These are phyloP conservation scores for Semotilus atromaculatus DNA, from an alignment of 2,797 vertebrate genomes.

Conservation along the genomic window DNA sequence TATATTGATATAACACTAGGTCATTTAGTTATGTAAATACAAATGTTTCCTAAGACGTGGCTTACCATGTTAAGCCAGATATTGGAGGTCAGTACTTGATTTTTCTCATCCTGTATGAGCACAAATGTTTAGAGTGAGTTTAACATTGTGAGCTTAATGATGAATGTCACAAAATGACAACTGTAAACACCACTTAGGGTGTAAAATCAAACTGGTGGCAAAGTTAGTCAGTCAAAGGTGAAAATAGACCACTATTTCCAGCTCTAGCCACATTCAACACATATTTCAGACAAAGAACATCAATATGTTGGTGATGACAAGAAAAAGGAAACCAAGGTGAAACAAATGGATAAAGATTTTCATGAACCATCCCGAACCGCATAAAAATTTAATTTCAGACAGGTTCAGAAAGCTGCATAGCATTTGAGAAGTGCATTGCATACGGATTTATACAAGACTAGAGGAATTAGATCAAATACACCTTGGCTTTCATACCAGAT, in stretches of 20 bases:
- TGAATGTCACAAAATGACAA: not conserved
- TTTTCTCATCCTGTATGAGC: constrained; percentile 81
- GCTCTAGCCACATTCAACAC: not conserved
- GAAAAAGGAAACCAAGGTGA: not conserved
- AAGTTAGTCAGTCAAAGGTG: not conserved
- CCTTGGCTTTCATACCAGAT: not conserved
- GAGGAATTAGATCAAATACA: not conserved
- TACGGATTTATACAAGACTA: not conserved
- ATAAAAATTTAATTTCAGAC: not conserved
- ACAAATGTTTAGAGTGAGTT: not conserved
- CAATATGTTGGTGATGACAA: not conserved
- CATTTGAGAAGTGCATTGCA: not conserved
- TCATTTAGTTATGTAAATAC: not conserved
- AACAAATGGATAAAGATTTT: not conserved
- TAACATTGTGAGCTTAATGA: not conserved
- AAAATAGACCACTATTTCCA: not conserved
- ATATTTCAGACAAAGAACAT: not conserved
- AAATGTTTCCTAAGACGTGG: not conserved
- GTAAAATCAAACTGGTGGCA: not conserved
- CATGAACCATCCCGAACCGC: not conserved
- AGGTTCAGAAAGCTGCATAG: not conserved
- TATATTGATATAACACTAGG: not conserved
- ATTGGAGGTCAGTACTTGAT: constrained; percentile 82
- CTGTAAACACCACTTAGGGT: not conserved
- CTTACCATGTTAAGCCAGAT: constrained; percentile 85